phyloP scores from a whole-genome alignment of 2,113 vertebrate species.

The Oryzias woworae region DNA sequence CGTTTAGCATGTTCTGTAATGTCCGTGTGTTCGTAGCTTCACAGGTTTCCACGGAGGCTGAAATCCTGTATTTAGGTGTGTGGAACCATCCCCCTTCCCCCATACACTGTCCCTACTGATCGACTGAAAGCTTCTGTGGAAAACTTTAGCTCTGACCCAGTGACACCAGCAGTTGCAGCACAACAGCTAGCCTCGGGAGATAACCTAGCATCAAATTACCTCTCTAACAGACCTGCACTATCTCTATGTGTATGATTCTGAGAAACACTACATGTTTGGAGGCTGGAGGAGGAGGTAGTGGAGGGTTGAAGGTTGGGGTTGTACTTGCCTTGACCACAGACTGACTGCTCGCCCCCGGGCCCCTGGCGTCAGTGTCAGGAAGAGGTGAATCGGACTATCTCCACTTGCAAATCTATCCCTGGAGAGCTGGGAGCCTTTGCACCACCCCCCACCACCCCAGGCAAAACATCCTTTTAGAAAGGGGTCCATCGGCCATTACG shows the following conservation, averaged over 20 bases:
- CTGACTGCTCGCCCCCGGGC: conserved; percentile 61
- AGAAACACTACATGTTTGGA: conserved; percentile 33
- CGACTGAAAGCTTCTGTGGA: conserved; percentile 52
- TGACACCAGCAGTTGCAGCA: conserved; percentile 32
- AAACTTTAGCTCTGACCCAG: conserved; percentile 51
- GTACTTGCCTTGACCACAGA: conserved; percentile 60
- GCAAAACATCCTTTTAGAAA: conserved; percentile 73
- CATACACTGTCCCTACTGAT: conserved; percentile 24
- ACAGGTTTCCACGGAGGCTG: background rate
- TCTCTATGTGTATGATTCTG: conserved; percentile 26
- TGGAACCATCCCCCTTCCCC: background rate
- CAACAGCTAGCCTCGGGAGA: conserved; percentile 39
- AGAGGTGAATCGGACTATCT: conserved; percentile 75
- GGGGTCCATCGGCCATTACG: conserved; percentile 55
- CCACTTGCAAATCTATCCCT: conserved; percentile 71
- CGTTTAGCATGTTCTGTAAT: no score
- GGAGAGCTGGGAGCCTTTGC: conserved; percentile 52
- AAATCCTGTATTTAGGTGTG: conserved; percentile 11
- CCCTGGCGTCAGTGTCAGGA: conserved; percentile 66
- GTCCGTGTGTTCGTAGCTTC: no score
- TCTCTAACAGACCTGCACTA: conserved; percentile 46
- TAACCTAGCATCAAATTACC: conserved; percentile 52
- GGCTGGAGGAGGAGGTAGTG: background rate
- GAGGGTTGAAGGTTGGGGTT: conserved; percentile 37
- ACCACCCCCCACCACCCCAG: conserved; percentile 63